These are phyloP conservation scores for Graptemys geographica DNA, from an alignment of 2,797 vertebrate genomes.

Conservation along the genomic window DNA sequence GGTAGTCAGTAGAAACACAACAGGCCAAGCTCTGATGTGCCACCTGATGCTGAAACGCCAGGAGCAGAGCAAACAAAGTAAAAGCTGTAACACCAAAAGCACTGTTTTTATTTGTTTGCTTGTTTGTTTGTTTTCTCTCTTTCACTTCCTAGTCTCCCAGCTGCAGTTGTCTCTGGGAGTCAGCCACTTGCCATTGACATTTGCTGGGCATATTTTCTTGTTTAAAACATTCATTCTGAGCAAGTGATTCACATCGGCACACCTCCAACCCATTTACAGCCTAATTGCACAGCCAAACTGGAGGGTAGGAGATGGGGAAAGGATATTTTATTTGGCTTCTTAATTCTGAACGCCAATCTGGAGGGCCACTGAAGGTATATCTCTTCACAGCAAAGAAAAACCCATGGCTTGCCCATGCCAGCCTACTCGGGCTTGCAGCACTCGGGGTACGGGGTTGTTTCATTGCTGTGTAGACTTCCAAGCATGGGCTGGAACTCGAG, in stretches of 20 bases:
- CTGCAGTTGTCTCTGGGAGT: slow-evolving; percentile 40
- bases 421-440: neutral
- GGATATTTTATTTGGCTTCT: neutral
- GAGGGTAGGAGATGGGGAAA: neutral
- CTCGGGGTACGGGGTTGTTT: neutral
- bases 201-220: neutral
- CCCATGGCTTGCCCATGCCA: neutral
- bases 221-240: slow-evolving; percentile 16
- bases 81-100: slow-evolving; percentile 67
- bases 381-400: neutral
- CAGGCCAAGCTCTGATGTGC: slow-evolving; percentile 5
- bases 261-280: neutral
- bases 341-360: neutral
- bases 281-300: neutral
- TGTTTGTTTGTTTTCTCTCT: slow-evolving; percentile 43
- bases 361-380: neutral
- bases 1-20: slow-evolving; percentile 19
- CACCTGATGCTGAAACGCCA: slow-evolving; percentile 58
- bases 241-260: slow-evolving; percentile 1
- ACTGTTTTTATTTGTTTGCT: slow-evolving; percentile 66
- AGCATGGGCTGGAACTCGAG: neutral
- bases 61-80: slow-evolving; percentile 69
- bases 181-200: slow-evolving; percentile 47
- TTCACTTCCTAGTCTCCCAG: slow-evolving; percentile 57
- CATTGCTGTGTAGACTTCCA: neutral